Conservation (phyloP, 2,797 vertebrate species). For the Falco cherrug region DNA sequence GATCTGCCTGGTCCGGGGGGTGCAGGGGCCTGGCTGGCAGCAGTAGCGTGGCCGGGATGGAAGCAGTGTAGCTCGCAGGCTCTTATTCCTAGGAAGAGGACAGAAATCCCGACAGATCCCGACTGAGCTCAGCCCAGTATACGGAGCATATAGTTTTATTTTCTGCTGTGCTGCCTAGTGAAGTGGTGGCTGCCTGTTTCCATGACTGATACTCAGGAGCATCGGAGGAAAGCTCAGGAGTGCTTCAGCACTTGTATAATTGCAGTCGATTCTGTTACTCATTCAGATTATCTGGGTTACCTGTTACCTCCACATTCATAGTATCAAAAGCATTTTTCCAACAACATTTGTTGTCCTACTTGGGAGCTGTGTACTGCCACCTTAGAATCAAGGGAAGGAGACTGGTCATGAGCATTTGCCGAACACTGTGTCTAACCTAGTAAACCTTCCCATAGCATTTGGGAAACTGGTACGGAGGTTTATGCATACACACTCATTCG, state of each 20-base stretch:
- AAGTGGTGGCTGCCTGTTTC: neutral
- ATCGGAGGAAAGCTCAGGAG: neutral
- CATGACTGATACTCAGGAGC: rapidly evolving
- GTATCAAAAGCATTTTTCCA: neutral
- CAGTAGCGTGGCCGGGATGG: rapidly evolving
- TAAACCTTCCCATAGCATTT: neutral
- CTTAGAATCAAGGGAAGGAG: neutral
- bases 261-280: neutral
- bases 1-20: neutral
- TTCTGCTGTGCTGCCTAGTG: rapidly evolving
- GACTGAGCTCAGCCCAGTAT: rapidly evolving
- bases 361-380: too few relatives aligned
- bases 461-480: neutral
- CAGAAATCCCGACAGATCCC: too few relatives aligned
- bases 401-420: neutral
- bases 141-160: neutral
- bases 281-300: neutral
- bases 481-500: neutral
- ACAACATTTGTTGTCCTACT: neutral
- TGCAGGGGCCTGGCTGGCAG: neutral
- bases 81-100: rapidly evolving
- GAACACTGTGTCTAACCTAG: neutral
- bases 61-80: rapidly evolving
- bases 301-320: neutral
- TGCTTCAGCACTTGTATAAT: neutral